phyloP scores from a whole-genome alignment of 1,140 invertebrate genomes.

The Drosophila trapezifrons region DNA sequence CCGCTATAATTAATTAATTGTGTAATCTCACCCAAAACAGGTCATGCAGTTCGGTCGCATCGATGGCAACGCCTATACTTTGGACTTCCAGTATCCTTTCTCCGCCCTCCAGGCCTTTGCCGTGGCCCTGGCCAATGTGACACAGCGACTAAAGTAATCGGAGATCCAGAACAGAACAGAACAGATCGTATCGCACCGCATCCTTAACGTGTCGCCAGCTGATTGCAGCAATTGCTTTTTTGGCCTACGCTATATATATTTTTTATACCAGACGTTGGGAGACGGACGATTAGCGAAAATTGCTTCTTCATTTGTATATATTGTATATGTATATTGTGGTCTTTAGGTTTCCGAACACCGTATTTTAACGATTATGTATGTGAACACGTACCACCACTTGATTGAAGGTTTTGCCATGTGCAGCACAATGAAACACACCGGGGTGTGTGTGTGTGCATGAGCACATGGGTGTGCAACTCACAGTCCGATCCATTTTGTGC shows the following conservation, averaged over 20 bases:
- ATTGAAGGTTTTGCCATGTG: constrained; percentile 67
- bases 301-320: constrained; percentile 73
- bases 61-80: constrained; percentile 98
- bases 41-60: constrained; percentile 99
- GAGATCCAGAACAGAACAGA: constrained; percentile 7
- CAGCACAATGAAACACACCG: constrained; percentile 51
- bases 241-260: constrained; percentile 59
- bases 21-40: constrained; percentile 84
- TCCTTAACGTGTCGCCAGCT: constrained; percentile 32
- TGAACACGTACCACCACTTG: constrained; percentile 75
- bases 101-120: constrained; percentile 99
- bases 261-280: constrained; percentile 43
- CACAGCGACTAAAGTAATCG: constrained; percentile 96
- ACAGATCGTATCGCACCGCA: constrained; percentile 26
- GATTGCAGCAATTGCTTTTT: constrained; percentile 56
- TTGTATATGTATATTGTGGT: constrained; percentile 71
- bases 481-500: constrained; percentile 82
- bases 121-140: constrained; percentile 98
- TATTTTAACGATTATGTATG: constrained; percentile 46
- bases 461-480: constrained; percentile 57
- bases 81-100: constrained; percentile 99
- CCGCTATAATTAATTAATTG: neutral
- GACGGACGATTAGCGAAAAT: constrained; percentile 21
- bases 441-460: constrained; percentile 25
- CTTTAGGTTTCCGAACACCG: constrained; percentile 71